phyloP scores from a whole-genome alignment of 2,888 invertebrate genomes.

The Andrena fulva region DNA sequence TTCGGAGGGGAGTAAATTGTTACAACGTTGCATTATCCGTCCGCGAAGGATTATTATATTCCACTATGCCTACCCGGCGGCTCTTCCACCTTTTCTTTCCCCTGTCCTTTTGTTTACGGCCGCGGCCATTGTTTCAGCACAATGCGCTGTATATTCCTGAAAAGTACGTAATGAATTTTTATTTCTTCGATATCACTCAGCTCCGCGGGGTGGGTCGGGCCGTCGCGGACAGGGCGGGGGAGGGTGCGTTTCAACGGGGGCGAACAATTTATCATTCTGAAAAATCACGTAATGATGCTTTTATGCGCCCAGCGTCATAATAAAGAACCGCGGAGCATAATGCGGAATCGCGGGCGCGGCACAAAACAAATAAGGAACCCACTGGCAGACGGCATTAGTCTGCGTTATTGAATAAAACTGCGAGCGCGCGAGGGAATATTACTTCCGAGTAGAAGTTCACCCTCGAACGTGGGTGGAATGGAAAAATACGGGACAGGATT shows the following conservation, averaged over 20 bases:
- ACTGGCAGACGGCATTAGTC: slow-evolving; percentile 32
- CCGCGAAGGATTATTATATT: slow-evolving; percentile 64
- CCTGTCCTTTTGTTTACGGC: slow-evolving; percentile 44
- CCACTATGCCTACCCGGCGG: slow-evolving; percentile 26
- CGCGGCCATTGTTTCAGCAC: slow-evolving; percentile 52
- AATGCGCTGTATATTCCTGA: slow-evolving; percentile 44
- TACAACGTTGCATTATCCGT: slow-evolving; percentile 63
- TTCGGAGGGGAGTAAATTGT: slow-evolving; percentile 60
- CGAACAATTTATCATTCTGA: slow-evolving; percentile 58
- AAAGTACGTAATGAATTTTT: slow-evolving; percentile 61
- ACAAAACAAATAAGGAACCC: slow-evolving; percentile 47
- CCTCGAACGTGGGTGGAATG: background rate
- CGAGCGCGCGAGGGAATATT: background rate
- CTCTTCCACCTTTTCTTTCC: slow-evolving; percentile 36
- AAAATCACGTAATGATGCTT: slow-evolving; percentile 53
- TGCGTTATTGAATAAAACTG: slow-evolving; percentile 50
- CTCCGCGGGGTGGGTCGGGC: background rate
- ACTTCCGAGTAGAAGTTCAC: background rate
- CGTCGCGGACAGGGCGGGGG: background rate
- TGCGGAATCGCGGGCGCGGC: slow-evolving; percentile 11
- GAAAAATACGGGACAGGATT: slow-evolving; percentile 9
- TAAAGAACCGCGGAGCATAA: slow-evolving; percentile 38
- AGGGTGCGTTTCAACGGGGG: background rate
- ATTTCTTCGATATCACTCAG: slow-evolving; percentile 55
- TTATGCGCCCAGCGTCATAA: slow-evolving; percentile 41